Evolutionary conservation across 2,888 invertebrate genomes (phyloP).

Genomic region (Mimas tiliae): DNA sequence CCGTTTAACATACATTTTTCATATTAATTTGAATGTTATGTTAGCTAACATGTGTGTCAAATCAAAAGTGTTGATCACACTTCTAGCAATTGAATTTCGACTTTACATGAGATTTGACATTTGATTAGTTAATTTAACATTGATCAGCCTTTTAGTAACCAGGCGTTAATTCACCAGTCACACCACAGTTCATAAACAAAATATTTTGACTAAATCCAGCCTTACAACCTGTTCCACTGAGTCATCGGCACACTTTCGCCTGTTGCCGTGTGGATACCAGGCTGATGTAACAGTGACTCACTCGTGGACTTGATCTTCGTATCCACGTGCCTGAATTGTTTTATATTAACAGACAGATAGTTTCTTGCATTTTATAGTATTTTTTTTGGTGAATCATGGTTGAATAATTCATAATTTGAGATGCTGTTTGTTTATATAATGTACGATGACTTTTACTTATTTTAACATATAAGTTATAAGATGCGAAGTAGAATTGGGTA

Average conservation of each 20-base stretch:
- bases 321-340: constrained; percentile 1
- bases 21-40: too few relatives aligned
- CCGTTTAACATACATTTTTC: too few relatives aligned
- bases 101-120: too few relatives aligned
- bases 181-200: neutral
- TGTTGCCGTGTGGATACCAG: constrained; percentile 32
- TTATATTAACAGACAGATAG: neutral
- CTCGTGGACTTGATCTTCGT: constrained; percentile 34
- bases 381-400: neutral
- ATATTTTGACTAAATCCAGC: constrained; percentile 2
- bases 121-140: too few relatives aligned
- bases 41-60: too few relatives aligned
- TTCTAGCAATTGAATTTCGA: too few relatives aligned
- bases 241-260: constrained; percentile 33
- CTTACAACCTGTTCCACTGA: constrained; percentile 32
- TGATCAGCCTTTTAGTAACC: too few relatives aligned
- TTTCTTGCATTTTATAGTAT: neutral
- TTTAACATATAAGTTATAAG: too few relatives aligned
- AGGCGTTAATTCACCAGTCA: too few relatives aligned
- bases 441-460: too few relatives aligned
- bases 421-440: neutral
- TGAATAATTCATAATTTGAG: neutral
- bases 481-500: too few relatives aligned
- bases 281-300: constrained; percentile 28
- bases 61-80: too few relatives aligned